Evolutionary conservation across 2,888 invertebrate species (phyloP).

Genomic region (Acanthosepion lycidas): DNA sequence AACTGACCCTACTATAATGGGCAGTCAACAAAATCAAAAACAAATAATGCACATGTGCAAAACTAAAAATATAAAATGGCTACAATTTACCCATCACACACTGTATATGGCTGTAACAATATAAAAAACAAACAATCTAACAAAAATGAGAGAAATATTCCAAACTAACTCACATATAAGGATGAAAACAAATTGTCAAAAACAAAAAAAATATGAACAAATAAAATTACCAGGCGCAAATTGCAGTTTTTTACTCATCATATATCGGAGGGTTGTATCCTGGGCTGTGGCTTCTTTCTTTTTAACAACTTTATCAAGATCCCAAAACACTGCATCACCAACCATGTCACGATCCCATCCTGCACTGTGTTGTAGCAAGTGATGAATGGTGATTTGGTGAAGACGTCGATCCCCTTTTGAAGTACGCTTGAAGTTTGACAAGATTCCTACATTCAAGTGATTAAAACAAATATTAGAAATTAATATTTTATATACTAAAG

Average conservation of each 20-base stretch:
- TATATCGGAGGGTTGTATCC: slow-evolving; percentile 58
- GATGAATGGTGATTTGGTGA: slow-evolving; percentile 59
- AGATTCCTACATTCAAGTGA: slow-evolving; percentile 53
- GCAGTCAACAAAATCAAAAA: too few species aligned
- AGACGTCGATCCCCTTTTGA: slow-evolving; percentile 56
- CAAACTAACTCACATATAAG: not conserved
- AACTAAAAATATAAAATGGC: too few species aligned
- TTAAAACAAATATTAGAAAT: not conserved
- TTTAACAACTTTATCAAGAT: slow-evolving; percentile 53
- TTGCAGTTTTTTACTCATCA: slow-evolving; percentile 63
- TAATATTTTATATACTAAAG: too few species aligned
- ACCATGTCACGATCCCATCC: slow-evolving; percentile 69
- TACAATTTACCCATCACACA: too few species aligned
- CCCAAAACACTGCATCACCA: slow-evolving; percentile 68
- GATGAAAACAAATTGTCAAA: not conserved
- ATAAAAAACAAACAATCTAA: too few species aligned
- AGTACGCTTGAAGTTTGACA: slow-evolving; percentile 52
- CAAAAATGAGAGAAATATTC: too few species aligned
- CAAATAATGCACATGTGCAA: too few species aligned
- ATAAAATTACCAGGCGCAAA: slow-evolving; percentile 63
- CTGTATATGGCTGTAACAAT: too few species aligned
- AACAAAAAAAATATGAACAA: not conserved
- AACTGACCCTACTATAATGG: too few species aligned
- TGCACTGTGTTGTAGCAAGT: slow-evolving; percentile 70
- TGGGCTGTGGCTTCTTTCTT: slow-evolving; percentile 54